A percentile compares a stretch with the other conserved stretches of the same genome.
Conservation (phyloP, 2,113 vertebrate species). For the Quiscalus mexicanus region DNA sequence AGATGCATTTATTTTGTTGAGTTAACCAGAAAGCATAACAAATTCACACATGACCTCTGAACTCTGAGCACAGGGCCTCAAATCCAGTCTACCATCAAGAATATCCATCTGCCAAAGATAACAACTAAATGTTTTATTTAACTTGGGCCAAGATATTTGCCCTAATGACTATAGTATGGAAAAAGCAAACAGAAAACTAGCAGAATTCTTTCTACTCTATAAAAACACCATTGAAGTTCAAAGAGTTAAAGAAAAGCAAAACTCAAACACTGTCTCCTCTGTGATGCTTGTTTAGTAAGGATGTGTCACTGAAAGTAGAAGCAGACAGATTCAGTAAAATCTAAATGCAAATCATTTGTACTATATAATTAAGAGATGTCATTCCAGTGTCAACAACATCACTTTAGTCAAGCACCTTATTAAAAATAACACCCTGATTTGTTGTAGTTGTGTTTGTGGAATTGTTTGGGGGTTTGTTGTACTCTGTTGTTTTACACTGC, state of each 20-base stretch:
- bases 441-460: background rate
- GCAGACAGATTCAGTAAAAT: background rate
- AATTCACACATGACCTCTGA: conserved; percentile 57
- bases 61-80: conserved; percentile 17
- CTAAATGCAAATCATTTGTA: background rate
- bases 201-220: background rate
- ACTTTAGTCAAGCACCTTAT: background rate
- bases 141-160: conserved; percentile 18
- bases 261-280: background rate
- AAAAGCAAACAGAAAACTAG: background rate
- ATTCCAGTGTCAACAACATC: background rate
- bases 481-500: background rate
- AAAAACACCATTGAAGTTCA: background rate
- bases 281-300: background rate
- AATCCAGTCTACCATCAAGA: background rate
- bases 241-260: background rate
- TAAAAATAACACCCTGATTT: background rate
- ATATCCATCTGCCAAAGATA: conserved; percentile 62
- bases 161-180: conserved; percentile 1
- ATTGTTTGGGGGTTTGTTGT: background rate
- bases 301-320: background rate
- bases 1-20: conserved; percentile 63
- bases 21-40: conserved; percentile 63
- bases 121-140: conserved; percentile 46
- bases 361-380: background rate